phyloP scores from a whole-genome alignment of 92 coral and sea anemone species.

The Umimayanthus chanpuru region DNA sequence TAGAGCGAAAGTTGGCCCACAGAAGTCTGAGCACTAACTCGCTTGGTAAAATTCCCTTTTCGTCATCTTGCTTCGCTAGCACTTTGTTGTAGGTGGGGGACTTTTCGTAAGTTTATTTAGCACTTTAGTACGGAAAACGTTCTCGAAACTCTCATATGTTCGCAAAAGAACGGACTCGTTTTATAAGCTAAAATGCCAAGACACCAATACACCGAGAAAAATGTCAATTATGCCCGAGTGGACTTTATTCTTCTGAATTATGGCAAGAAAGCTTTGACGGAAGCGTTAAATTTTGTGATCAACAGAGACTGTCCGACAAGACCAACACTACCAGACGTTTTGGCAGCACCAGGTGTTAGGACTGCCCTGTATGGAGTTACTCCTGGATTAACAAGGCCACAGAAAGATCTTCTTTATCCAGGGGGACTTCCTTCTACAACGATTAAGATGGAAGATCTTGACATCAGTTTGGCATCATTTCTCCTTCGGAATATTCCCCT shows the following conservation, averaged over 20 bases:
- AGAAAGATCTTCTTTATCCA: conserved; percentile 18
- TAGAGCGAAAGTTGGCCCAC: no score
- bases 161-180: no score
- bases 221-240: conserved; percentile 17
- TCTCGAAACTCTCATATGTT: no score
- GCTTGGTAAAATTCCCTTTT: no score
- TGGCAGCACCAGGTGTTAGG: conserved; percentile 25
- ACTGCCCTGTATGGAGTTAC: background rate
- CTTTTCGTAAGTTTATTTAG: no score
- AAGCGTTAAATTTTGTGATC: conserved; percentile 22
- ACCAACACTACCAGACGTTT: background rate
- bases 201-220: background rate
- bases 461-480: conserved; percentile 12
- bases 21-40: no score
- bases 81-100: no score
- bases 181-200: background rate
- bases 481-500: conserved; percentile 32
- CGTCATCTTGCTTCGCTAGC: no score
- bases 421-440: conserved; percentile 21
- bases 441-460: conserved; percentile 13
- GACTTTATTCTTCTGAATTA: conserved; percentile 17
- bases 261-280: conserved; percentile 21
- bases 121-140: no score
- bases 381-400: background rate
- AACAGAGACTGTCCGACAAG: conserved; percentile 28